These are phyloP conservation scores for Horisme vitalbata DNA, from an alignment of 2,888 invertebrate genomes.

Conservation along the genomic window DNA sequence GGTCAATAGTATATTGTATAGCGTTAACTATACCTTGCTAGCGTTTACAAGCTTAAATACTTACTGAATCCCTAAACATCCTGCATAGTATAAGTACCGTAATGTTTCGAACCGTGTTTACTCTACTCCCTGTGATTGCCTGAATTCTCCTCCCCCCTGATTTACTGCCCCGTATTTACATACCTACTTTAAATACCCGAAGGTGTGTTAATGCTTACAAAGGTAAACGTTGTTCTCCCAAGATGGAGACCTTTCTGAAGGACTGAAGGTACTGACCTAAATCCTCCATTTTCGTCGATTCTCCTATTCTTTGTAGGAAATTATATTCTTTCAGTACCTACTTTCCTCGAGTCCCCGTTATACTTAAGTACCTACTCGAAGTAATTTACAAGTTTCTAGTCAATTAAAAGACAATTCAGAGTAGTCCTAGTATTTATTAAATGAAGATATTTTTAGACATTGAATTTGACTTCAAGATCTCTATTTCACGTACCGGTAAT, in stretches of 20 bases:
- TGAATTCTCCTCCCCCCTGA: conserved; percentile 29
- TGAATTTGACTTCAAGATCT: too few species aligned
- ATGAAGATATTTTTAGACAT: too few species aligned
- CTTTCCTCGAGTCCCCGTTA: conserved; percentile 3
- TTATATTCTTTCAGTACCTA: conserved; percentile 13
- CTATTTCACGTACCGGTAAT: too few species aligned
- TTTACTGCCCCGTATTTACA: conserved; percentile 34
- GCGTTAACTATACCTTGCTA: too few species aligned
- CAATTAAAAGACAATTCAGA: too few species aligned
- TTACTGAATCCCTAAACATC: too few species aligned
- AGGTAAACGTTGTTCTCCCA: conserved; percentile 46
- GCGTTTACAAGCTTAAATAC: too few species aligned
- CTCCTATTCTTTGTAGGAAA: conserved; percentile 34
- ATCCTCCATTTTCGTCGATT: conserved; percentile 51
- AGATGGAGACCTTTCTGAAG: conserved; percentile 46
- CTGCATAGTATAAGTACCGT: too few species aligned
- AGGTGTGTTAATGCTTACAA: conserved; percentile 38
- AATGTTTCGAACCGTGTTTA: conserved; percentile 9
- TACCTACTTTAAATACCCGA: conserved; percentile 35
- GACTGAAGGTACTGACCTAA: conserved; percentile 53
- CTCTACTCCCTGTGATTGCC: conserved; percentile 16
- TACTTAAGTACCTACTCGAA: conserved; percentile 10
- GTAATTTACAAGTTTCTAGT: too few species aligned
- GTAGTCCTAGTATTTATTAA: too few species aligned
- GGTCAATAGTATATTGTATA: too few species aligned